Conservation (phyloP, 2,113 vertebrate species). For the Hyaena hyaena region DNA sequence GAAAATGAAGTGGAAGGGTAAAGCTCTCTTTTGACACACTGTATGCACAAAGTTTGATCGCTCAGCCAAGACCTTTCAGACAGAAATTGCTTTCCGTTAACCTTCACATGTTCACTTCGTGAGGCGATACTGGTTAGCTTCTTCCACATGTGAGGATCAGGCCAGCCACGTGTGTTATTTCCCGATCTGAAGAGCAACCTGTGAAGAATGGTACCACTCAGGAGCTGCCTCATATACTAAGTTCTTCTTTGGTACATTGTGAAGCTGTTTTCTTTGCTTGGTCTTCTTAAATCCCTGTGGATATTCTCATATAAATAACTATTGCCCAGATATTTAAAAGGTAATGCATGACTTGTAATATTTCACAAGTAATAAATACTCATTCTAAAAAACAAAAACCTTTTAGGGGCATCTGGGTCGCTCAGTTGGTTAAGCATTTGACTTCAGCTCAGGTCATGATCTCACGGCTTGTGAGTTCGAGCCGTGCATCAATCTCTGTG, state of each 20-base stretch:
- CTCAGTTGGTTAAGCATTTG: not conserved
- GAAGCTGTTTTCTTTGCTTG: not conserved
- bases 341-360: not conserved
- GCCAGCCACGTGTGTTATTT: not conserved
- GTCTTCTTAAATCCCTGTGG: not conserved
- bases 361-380: not conserved
- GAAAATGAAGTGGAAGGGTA: not conserved
- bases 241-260: not conserved
- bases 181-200: not conserved
- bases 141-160: not conserved
- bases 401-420: not conserved
- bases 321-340: not conserved
- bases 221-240: not conserved
- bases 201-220: rapidly evolving
- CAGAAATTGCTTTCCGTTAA: not conserved
- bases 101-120: not conserved
- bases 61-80: not conserved
- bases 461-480: not conserved
- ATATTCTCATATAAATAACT: not conserved
- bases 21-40: not conserved
- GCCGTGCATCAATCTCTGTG: not conserved
- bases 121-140: not conserved
- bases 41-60: not conserved
- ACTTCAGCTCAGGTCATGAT: not conserved
- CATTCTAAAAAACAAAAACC: not conserved